A percentile compares a stretch with the other conserved stretches of the same genome.
These are phyloP conservation scores for Antechinus stuartii DNA, from an alignment of 2,113 vertebrate genomes.

Conservation along the genomic window DNA sequence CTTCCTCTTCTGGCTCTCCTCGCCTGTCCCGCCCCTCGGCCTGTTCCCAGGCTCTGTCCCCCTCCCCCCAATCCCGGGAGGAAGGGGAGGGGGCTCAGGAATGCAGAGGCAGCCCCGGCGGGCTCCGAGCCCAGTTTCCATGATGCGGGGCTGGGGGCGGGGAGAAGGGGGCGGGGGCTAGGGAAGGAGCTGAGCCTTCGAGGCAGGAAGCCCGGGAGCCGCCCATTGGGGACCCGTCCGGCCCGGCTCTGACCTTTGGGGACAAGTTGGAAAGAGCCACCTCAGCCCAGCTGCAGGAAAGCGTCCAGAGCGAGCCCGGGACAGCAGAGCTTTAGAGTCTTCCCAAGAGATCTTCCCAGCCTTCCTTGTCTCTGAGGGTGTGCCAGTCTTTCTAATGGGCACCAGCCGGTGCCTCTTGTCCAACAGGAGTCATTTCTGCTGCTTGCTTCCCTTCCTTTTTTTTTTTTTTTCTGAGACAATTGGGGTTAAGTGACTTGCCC, in stretches of 20 bases:
- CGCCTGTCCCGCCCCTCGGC: background rate
- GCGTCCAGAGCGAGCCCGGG: background rate
- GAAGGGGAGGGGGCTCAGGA: constrained; percentile 9
- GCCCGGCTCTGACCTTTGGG: background rate
- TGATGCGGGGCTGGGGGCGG: constrained; percentile 72
- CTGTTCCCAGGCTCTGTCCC: background rate
- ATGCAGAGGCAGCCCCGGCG: constrained; percentile 25
- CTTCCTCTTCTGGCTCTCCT: background rate
- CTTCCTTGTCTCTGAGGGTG: background rate
- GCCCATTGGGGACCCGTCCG: background rate
- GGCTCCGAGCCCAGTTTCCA: constrained; percentile 77
- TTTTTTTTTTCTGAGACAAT: too few species aligned
- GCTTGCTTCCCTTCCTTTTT: background rate
- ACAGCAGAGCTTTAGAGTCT: too few species aligned
- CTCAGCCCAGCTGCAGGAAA: background rate
- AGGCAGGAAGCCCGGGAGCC: background rate
- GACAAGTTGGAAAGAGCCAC: background rate
- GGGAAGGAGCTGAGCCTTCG: background rate
- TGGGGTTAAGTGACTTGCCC: too few species aligned
- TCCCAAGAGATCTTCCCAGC: too few species aligned
- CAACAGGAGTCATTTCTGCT: background rate
- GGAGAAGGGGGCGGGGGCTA: background rate
- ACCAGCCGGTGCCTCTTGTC: background rate
- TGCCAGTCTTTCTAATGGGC: background rate
- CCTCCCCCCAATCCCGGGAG: constrained; percentile 27